Percentiles rank a stretch among this genome's conserved stretches.
These are phyloP conservation scores for Bombylius discolor DNA, from an alignment of 2,888 invertebrate species.

Conservation along the genomic window DNA sequence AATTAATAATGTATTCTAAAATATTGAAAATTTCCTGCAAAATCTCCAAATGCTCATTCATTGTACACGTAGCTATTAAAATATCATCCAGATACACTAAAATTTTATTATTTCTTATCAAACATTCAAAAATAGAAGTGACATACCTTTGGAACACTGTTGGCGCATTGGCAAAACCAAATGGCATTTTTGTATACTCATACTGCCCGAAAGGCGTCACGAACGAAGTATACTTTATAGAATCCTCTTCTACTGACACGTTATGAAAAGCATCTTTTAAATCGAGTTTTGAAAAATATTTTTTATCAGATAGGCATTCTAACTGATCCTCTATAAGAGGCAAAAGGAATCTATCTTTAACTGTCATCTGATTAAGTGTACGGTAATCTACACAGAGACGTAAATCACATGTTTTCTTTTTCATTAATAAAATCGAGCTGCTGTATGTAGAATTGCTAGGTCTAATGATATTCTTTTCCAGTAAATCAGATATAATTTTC, in stretches of 20 bases:
- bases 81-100: slow-evolving; percentile 17
- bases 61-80: slow-evolving; percentile 7
- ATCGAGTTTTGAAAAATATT: slow-evolving; percentile 14
- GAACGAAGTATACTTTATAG: slow-evolving; percentile 11
- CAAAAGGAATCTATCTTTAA: no score
- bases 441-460: no score
- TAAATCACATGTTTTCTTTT: no score
- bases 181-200: slow-evolving; percentile 13
- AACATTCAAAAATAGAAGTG: slow-evolving; percentile 13
- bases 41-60: slow-evolving; percentile 7
- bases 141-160: slow-evolving; percentile 13
- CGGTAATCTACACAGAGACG: no score
- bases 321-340: background rate
- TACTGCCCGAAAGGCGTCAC: slow-evolving; percentile 2
- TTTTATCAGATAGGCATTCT: slow-evolving; percentile 10
- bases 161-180: slow-evolving; percentile 12
- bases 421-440: no score
- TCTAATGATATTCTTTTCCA: no score
- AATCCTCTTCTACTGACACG: slow-evolving; percentile 10
- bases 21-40: slow-evolving; percentile 5
- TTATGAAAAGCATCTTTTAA: slow-evolving; percentile 16
- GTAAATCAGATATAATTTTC: no score
- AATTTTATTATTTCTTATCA: slow-evolving; percentile 11
- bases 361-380: no score
- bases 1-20: slow-evolving; percentile 2